A percentile compares a stretch with the other conserved stretches of the same genome.
These are phyloP conservation scores for Argopecten irradians DNA, from an alignment of 1,140 invertebrate genomes.

Conservation along the genomic window DNA sequence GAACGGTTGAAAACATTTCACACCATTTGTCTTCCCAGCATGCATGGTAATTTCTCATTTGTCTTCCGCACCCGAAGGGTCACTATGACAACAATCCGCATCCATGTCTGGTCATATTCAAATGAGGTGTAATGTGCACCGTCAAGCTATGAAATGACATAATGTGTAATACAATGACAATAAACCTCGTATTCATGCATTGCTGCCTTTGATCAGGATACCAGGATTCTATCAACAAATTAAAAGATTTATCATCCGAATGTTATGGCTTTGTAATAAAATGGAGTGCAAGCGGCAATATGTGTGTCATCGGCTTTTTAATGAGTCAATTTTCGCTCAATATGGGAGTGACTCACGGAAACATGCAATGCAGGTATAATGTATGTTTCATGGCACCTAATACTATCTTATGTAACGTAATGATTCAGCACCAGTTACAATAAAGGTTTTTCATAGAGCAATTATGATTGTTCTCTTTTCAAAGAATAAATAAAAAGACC, in stretches of 20 bases:
- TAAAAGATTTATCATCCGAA: not conserved
- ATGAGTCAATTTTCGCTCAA: not conserved
- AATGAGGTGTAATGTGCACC: not conserved
- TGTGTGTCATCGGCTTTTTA: not conserved
- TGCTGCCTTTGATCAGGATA: not conserved
- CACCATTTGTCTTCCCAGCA: not conserved
- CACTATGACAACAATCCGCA: not conserved
- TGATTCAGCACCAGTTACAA: not conserved
- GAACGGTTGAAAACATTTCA: too few relatives aligned
- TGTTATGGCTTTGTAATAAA: not conserved
- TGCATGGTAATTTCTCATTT: too few relatives aligned
- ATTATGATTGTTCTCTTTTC: too few relatives aligned
- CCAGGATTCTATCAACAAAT: not conserved
- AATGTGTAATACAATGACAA: not conserved
- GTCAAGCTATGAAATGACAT: not conserved
- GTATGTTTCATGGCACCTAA: not conserved
- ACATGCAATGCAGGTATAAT: not conserved
- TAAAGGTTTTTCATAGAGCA: too few relatives aligned
- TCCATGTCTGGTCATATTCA: not conserved
- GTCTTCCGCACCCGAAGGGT: not conserved
- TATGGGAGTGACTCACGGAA: not conserved
- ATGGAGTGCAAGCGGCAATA: not conserved
- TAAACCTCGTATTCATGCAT: not conserved
- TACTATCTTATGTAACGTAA: not conserved
- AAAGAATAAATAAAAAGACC: too few relatives aligned